Conservation (phyloP, 1,140 invertebrate species). For the Bombus difficillimus region DNA sequence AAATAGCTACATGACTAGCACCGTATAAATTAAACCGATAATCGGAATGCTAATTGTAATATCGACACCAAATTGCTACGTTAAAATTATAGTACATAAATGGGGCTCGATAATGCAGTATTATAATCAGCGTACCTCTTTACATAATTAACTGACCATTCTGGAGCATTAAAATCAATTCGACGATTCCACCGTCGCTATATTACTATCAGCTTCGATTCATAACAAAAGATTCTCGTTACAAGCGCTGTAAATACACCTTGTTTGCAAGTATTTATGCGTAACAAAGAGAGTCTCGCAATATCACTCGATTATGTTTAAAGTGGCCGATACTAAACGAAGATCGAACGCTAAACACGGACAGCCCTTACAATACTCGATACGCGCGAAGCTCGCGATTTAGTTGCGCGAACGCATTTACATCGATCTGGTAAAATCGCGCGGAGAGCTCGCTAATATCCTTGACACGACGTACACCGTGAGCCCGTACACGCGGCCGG, state of each 20-base stretch:
- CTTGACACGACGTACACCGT: conserved; percentile 26
- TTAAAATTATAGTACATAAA: background rate
- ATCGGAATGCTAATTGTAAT: background rate
- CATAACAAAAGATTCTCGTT: background rate
- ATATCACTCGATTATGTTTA: background rate
- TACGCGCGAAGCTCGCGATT: conserved; percentile 2
- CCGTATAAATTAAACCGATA: background rate
- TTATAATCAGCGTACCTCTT: background rate
- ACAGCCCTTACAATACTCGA: background rate
- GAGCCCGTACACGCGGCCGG: conserved; percentile 20
- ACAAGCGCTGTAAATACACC: background rate
- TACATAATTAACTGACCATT: background rate
- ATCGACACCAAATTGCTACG: background rate
- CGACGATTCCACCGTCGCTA: background rate
- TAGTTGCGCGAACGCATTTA: background rate
- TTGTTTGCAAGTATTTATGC: background rate
- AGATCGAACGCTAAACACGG: background rate
- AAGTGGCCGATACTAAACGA: background rate
- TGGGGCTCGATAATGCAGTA: background rate
- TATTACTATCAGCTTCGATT: background rate
- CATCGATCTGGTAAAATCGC: conserved; percentile 1
- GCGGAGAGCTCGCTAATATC: conserved; percentile 23
- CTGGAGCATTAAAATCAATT: background rate
- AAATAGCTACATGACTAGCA: background rate
- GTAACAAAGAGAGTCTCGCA: background rate